Conservation (phyloP, 1,140 invertebrate species). For the Trachymyrmex cornetzi region DNA sequence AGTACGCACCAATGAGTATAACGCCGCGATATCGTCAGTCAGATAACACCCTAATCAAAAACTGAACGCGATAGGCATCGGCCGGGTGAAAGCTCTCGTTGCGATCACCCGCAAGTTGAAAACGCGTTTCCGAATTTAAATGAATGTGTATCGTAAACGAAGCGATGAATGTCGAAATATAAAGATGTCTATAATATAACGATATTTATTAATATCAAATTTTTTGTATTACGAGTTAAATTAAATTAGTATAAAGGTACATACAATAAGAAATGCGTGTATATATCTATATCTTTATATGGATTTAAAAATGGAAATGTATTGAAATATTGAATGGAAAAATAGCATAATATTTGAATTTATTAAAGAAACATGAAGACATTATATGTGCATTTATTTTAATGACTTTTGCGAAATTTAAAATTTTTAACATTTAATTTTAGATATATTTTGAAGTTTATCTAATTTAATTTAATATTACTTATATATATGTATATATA, state of each 20-base stretch:
- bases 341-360: constrained; percentile 23
- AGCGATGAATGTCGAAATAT: background rate
- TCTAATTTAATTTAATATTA: background rate
- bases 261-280: background rate
- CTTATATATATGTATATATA: background rate
- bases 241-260: background rate
- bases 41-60: constrained; percentile 62
- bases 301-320: background rate
- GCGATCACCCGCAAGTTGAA: constrained; percentile 19
- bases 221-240: background rate
- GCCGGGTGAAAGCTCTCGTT: constrained; percentile 29
- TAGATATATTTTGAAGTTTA: background rate
- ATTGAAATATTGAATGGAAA: background rate
- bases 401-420: background rate
- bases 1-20: constrained; percentile 54
- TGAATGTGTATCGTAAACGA: background rate
- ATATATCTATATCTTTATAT: background rate
- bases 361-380: background rate
- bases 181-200: background rate
- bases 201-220: background rate
- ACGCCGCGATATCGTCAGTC: constrained; percentile 61
- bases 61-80: constrained; percentile 36
- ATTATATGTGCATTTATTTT: background rate
- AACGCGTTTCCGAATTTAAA: constrained; percentile 20
- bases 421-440: background rate